Conservation (phyloP, 2,888 invertebrate genomes). For the Argyra leucocephala region DNA sequence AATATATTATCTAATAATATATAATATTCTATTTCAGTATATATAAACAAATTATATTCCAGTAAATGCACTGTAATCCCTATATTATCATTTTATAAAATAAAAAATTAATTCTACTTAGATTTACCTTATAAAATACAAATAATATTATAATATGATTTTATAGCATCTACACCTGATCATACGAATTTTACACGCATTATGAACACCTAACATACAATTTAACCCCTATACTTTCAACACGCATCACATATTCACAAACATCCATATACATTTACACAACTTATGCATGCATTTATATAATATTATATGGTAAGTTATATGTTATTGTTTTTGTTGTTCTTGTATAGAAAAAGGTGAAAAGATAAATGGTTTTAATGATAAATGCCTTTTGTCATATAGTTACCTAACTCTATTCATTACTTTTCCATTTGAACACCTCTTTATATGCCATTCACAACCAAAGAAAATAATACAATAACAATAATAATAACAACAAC, state of each 20-base stretch:
- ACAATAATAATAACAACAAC: neutral
- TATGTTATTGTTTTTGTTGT: neutral
- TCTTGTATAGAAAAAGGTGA: neutral
- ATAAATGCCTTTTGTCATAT: slow-evolving; percentile 6
- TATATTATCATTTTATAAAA: too few species aligned
- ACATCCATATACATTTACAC: neutral
- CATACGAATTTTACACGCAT: neutral
- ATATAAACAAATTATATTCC: too few species aligned
- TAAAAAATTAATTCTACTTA: too few species aligned
- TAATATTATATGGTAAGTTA: neutral
- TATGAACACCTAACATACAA: neutral
- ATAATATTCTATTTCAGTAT: too few species aligned
- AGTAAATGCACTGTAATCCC: too few species aligned
- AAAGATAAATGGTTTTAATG: slow-evolving; percentile 3
- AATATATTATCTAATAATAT: too few species aligned
- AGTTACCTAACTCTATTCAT: slow-evolving; percentile 4
- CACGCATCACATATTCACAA: neutral
- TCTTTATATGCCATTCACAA: neutral
- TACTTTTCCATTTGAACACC: slow-evolving; percentile 2
- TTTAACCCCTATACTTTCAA: neutral
- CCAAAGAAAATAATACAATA: neutral
- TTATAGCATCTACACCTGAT: neutral
- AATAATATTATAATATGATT: neutral
- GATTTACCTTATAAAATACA: neutral
- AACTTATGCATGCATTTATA: neutral